Percentiles rank a stretch among this genome's conserved stretches.
phyloP scores from a whole-genome alignment of 2,888 invertebrate species.

The Automeris io region DNA sequence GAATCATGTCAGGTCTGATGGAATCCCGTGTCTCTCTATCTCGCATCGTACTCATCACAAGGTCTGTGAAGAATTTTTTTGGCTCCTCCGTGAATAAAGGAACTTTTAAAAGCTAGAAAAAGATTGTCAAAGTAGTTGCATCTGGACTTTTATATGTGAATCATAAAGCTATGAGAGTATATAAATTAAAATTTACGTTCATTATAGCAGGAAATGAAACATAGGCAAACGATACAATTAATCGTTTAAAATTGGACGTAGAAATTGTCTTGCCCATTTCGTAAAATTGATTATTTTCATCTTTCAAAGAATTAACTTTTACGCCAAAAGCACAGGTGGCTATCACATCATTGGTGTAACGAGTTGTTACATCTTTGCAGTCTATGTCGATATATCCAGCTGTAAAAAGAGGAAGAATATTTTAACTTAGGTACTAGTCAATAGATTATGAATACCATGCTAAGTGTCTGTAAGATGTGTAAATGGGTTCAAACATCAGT shows the following conservation, averaged over 20 bases:
- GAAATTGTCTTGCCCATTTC: conserved; percentile 62
- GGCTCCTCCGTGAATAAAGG: conserved; percentile 24
- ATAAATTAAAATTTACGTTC: conserved; percentile 19
- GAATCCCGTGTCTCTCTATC: conserved; percentile 46
- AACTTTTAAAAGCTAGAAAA: conserved; percentile 17
- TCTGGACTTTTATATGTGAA: neutral
- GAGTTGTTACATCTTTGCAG: conserved; percentile 55
- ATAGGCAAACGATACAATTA: conserved; percentile 27
- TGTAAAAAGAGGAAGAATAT: conserved; percentile 13
- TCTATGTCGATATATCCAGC: conserved; percentile 42
- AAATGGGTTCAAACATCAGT: too few relatives aligned
- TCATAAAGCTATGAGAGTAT: neutral
- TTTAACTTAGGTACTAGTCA: neutral
- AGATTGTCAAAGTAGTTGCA: neutral
- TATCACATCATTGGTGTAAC: conserved; percentile 71
- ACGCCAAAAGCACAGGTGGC: conserved; percentile 72
- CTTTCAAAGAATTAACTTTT: conserved; percentile 71
- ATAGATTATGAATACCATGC: neutral
- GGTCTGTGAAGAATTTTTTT: conserved; percentile 37
- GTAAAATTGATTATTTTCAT: conserved; percentile 74
- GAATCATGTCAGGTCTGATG: conserved; percentile 70
- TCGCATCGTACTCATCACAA: conserved; percentile 51
- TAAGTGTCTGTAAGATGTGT: too few relatives aligned
- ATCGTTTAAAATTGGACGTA: conserved; percentile 24
- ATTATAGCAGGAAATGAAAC: conserved; percentile 24